These are phyloP conservation scores for Mormyrops boulengeri DNA, from an alignment of 2,797 vertebrate species.

Conservation along the genomic window DNA sequence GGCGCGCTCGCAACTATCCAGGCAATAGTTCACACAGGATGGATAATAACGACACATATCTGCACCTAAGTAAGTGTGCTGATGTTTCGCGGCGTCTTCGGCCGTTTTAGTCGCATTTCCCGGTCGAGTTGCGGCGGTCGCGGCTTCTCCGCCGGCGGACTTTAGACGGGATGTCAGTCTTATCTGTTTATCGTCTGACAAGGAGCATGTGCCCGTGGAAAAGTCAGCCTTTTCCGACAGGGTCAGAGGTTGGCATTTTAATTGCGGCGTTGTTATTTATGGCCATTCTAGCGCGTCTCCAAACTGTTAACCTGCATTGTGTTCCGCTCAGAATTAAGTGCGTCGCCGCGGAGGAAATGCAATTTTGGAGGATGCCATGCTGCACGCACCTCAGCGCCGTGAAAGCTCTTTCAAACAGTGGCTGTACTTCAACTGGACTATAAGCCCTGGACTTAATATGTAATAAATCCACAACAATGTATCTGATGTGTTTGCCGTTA, in stretches of 20 bases:
- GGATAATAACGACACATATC: constrained; percentile 68
- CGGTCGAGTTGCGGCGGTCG: neutral
- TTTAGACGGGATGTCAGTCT: constrained; percentile 37
- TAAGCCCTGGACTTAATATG: neutral
- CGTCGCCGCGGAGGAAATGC: neutral
- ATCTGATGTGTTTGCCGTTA: neutral
- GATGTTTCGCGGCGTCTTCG: neutral
- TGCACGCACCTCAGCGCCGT: neutral
- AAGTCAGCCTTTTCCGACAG: constrained; percentile 63
- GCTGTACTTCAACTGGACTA: neutral
- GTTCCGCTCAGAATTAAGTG: neutral
- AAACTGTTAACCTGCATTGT: neutral
- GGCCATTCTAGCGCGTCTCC: constrained; percentile 54
- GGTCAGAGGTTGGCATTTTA: constrained; percentile 78
- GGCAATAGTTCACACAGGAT: constrained; percentile 53
- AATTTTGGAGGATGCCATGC: neutral
- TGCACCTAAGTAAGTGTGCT: constrained; percentile 61
- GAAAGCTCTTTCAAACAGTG: neutral
- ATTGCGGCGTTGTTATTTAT: constrained; percentile 74
- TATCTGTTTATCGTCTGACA: constrained; percentile 13
- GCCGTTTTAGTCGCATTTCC: constrained; percentile 3
- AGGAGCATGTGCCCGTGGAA: constrained; percentile 38
- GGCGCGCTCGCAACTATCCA: constrained; percentile 45
- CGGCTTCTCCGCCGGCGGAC: constrained; percentile 37
- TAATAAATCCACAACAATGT: neutral